Evolutionary conservation across 1,140 invertebrate species (phyloP).

Genomic region (Battus philenor): DNA sequence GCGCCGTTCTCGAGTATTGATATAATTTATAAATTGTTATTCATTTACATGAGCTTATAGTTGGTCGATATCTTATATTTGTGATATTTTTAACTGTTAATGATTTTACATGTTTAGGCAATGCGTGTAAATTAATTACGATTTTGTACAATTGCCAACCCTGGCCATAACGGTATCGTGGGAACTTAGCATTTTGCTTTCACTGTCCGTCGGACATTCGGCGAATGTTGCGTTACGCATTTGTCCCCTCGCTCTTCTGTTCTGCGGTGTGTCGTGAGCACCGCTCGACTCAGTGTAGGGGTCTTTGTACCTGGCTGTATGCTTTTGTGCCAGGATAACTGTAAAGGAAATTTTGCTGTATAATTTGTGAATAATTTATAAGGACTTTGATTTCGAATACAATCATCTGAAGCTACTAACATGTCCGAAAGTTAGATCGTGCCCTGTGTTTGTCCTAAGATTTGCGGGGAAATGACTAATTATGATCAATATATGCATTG

Average conservation of each 20-base stretch:
- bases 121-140: conserved; percentile 1
- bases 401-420: too few relatives aligned
- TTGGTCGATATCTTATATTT: too few relatives aligned
- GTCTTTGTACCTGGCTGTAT: conserved; percentile 2
- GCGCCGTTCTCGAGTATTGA: too few relatives aligned
- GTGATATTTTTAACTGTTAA: too few relatives aligned
- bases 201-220: conserved; percentile 18
- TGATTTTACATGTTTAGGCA: not conserved
- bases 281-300: not conserved
- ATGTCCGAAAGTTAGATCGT: not conserved
- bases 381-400: too few relatives aligned
- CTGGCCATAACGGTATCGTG: conserved; percentile 23
- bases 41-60: too few relatives aligned
- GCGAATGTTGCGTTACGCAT: conserved; percentile 17
- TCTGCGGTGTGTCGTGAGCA: conserved; percentile 5
- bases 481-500: too few relatives aligned
- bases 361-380: too few relatives aligned
- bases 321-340: too few relatives aligned
- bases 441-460: not conserved
- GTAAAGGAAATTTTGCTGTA: not conserved
- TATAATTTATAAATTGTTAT: too few relatives aligned
- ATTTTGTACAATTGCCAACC: conserved; percentile 14
- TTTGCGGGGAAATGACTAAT: not conserved
- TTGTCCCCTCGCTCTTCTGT: conserved; percentile 3
- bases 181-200: conserved; percentile 32